Evolutionary conservation across 2,797 vertebrate genomes (phyloP).

Genomic region (Dendrocincla fuliginosa): DNA sequence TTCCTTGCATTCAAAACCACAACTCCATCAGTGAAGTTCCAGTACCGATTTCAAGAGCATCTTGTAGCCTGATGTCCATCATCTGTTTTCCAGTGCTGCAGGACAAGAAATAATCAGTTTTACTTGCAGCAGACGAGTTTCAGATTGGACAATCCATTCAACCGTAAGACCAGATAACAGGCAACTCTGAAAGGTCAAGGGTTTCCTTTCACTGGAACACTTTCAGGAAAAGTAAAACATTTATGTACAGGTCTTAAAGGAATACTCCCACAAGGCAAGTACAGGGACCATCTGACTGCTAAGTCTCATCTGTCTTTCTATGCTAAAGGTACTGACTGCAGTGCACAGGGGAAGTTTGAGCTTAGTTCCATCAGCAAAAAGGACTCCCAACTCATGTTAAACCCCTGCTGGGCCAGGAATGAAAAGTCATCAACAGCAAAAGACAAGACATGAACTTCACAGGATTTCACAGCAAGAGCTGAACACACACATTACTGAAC

Average conservation of each 20-base stretch:
- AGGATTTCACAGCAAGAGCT: not conserved
- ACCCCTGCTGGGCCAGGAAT: not conserved
- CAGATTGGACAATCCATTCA: not conserved
- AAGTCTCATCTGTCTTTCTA: not conserved
- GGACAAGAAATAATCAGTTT: not conserved
- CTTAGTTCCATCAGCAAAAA: not conserved
- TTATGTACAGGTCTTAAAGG: not conserved
- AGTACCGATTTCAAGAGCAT: not conserved
- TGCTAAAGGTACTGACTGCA: not conserved
- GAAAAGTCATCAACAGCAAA: not conserved
- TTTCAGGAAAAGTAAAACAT: not conserved
- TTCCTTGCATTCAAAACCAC: not conserved
- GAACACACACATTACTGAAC: not conserved
- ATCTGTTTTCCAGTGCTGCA: not conserved
- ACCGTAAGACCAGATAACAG: not conserved
- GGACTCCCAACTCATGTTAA: not conserved
- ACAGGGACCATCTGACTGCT: not conserved
- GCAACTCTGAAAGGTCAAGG: not conserved
- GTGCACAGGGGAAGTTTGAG: not conserved
- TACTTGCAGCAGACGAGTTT: not conserved
- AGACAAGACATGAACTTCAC: not conserved
- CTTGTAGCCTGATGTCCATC: not conserved
- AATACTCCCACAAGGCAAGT: not conserved
- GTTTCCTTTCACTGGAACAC: not conserved
- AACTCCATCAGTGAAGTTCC: not conserved